phyloP scores from a whole-genome alignment of 2,888 invertebrate species.

The Limnephilus rhombicus region DNA sequence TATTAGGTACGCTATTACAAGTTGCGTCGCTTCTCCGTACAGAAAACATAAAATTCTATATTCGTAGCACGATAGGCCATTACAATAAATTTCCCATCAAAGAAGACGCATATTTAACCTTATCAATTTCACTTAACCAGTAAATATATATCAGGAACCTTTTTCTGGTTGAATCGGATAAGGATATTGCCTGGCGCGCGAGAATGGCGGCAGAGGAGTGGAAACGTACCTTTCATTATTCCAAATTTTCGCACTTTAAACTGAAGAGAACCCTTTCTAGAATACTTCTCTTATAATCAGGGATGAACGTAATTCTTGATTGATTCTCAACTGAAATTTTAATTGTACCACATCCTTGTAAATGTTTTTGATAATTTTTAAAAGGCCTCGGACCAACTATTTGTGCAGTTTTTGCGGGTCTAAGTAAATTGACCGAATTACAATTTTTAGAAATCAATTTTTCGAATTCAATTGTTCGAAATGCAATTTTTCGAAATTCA shows the following conservation, averaged over 20 bases:
- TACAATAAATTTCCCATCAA: slow-evolving; percentile 55
- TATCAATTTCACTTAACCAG: slow-evolving; percentile 54
- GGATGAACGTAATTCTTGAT: neutral
- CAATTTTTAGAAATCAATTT: too few species aligned
- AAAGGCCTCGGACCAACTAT: too few species aligned
- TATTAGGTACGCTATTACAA: neutral
- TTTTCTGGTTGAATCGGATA: slow-evolving; percentile 51
- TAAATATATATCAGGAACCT: slow-evolving; percentile 42
- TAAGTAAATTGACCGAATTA: too few species aligned
- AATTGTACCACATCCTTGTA: too few species aligned
- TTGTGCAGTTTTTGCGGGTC: too few species aligned
- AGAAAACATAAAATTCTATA: slow-evolving; percentile 44
- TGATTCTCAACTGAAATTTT: too few species aligned
- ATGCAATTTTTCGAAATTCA: too few species aligned
- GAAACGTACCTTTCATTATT: slow-evolving; percentile 24
- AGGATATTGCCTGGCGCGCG: slow-evolving; percentile 39
- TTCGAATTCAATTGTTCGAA: too few species aligned
- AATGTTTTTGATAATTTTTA: too few species aligned
- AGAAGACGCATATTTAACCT: slow-evolving; percentile 50
- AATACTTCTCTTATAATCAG: neutral
- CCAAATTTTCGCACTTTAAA: slow-evolving; percentile 6
- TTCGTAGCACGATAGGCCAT: slow-evolving; percentile 37
- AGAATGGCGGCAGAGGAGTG: neutral
- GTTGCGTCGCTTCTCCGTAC: neutral
- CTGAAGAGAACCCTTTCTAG: neutral